These are phyloP conservation scores for Masticophis lateralis DNA, from an alignment of 2,797 vertebrate species.

Conservation along the genomic window DNA sequence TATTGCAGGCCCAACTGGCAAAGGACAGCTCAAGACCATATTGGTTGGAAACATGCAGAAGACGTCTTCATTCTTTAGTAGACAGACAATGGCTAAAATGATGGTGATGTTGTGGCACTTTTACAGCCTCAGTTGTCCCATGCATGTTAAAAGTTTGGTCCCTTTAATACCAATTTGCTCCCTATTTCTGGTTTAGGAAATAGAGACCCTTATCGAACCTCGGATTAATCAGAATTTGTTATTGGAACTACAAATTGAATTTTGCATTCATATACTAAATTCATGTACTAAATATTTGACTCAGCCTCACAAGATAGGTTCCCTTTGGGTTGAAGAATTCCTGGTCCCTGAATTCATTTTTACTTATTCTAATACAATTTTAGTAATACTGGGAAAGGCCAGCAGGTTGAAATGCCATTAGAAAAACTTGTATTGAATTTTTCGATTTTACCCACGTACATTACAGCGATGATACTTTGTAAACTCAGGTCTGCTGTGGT, in stretches of 20 bases:
- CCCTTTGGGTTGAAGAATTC: background rate
- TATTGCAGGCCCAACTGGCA: background rate
- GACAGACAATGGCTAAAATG: background rate
- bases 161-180: background rate
- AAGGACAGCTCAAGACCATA: background rate
- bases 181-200: background rate
- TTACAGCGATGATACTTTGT: background rate
- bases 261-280: background rate
- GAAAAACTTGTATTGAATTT: conserved; percentile 3
- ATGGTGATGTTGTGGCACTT: background rate
- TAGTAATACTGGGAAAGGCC: background rate
- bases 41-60: background rate
- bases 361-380: background rate
- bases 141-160: background rate
- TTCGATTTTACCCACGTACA: background rate
- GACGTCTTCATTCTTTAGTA: background rate
- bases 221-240: background rate
- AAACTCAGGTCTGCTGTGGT: conserved; percentile 9
- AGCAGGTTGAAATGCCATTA: background rate
- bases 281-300: background rate
- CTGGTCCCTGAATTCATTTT: background rate
- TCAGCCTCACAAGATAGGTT: background rate
- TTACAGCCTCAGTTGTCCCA: background rate
- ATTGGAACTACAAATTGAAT: background rate
- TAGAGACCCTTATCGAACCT: background rate